Conservation (phyloP, 2,888 invertebrate genomes). For the Ochropacha duplaris region DNA sequence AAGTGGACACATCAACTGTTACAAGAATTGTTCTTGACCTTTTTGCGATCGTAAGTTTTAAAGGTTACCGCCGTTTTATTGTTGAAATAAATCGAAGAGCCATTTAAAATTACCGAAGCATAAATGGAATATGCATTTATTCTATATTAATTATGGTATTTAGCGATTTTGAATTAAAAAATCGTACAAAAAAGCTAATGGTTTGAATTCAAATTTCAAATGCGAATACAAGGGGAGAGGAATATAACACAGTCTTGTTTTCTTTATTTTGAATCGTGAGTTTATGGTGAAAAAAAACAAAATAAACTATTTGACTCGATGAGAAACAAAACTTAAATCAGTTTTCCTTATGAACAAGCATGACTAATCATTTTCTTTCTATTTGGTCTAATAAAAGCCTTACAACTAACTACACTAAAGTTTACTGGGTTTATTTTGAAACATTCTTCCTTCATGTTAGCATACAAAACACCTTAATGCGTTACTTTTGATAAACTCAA, state of each 20-base stretch:
- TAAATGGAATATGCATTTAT: background rate
- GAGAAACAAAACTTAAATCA: background rate
- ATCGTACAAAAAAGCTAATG: background rate
- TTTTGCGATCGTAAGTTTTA: conserved; percentile 30
- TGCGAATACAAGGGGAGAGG: background rate
- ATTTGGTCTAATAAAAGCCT: background rate
- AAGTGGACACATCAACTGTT: conserved; percentile 30
- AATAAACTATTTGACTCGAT: background rate
- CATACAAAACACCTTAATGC: background rate
- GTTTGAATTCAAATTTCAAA: background rate
- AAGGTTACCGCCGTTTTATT: conserved; percentile 33
- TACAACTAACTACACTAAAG: background rate
- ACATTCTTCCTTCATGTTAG: background rate
- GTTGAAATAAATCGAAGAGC: conserved; percentile 6
- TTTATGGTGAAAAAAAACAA: background rate
- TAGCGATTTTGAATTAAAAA: background rate
- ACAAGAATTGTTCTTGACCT: conserved; percentile 45
- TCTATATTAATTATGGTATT: background rate
- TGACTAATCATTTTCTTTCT: background rate
- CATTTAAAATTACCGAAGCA: background rate
- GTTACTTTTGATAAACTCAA: conserved; percentile 18
- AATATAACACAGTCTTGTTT: background rate
- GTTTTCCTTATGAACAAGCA: background rate
- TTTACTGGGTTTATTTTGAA: background rate
- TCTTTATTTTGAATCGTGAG: background rate